Conservation (phyloP, 2,797 vertebrate genomes). For the Gambusia yucatana region DNA sequence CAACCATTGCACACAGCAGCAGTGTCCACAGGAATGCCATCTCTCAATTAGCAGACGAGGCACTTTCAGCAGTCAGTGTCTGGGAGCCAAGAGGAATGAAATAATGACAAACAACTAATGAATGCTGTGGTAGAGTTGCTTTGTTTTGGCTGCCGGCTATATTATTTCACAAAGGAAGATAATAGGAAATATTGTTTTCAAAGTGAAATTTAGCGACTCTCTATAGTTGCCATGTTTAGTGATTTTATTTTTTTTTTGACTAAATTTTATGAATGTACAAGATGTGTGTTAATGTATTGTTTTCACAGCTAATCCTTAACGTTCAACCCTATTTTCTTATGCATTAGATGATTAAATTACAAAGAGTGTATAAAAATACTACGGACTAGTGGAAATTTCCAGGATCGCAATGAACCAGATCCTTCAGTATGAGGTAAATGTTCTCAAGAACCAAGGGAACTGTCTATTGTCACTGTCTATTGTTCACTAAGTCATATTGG, state of each 20-base stretch:
- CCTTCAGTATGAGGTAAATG: background rate
- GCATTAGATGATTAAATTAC: background rate
- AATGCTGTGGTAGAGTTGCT: background rate
- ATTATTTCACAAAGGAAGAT: conserved; percentile 4
- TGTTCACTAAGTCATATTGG: background rate
- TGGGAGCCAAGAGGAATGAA: conserved; percentile 16
- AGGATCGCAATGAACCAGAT: background rate
- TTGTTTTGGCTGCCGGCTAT: conserved; percentile 9
- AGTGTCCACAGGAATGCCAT: conserved; percentile 41
- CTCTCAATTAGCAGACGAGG: conserved; percentile 39
- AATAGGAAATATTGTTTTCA: background rate
- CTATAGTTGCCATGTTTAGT: background rate
- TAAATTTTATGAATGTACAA: background rate
- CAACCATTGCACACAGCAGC: conserved; percentile 27
- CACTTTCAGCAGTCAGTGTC: conserved; percentile 15
- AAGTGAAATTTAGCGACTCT: conserved; percentile 2
- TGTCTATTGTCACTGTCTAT: background rate
- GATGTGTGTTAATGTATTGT: background rate
- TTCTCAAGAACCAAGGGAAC: background rate
- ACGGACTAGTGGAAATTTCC: background rate
- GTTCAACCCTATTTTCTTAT: background rate
- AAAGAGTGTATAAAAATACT: background rate
- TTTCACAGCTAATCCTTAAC: background rate
- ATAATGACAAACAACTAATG: conserved; percentile 13
- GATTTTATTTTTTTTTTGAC: background rate